Evolutionary conservation across 2,797 vertebrate genomes (phyloP), one percentile per base, ranked within the genome.

Genomic region (Microhierax caerulescens): DNA sequence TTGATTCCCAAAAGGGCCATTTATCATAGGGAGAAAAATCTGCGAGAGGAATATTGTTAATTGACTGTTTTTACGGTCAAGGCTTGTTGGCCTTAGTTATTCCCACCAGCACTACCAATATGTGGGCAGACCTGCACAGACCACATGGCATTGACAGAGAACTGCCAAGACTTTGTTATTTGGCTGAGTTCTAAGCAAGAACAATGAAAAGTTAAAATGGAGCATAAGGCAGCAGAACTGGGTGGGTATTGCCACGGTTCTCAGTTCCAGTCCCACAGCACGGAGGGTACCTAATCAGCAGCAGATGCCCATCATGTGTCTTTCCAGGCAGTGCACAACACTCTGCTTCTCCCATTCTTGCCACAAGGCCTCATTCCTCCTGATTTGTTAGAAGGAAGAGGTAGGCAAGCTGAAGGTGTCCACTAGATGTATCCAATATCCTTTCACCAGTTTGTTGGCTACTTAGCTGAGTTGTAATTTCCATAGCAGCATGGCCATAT

Each of bases 401-500:
- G 8, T 8, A 39, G 63, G 68, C 17, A 67, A 87, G 32, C 6
- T 39, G 50, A 88, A 95, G 32, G 43, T 75, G 25, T 48, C 23
- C 24, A 20, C 47, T 60, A 51, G n/a, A 24, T 21, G 28, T 41
- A 18, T 25, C 25, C 8, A 34, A 51, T 7, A 24, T 6, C 8
- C 20, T 53, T 87, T 72, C 34, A 50, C 18, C 30, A 51, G 15
- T 61, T 83, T 54, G 18, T n/a, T 61, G 65, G 30, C 27, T 22
- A 32, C 25, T 50, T 50, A 61, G 23, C 53, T 41, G 2, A 39
- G 39, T 22, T 88, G 22, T 11, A 28, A 61, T 61, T 73, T 30
- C 64, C 9, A 0, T 1, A 45, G 51, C 41, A 76, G 32, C 22
- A 14, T 0, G 11, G 28, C 60, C 64, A 75, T 0, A 0, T 57